A percentile compares a stretch with the other conserved stretches of the same genome.
Conservation (phyloP, 2,797 vertebrate species). For the Cephalopachus bancanus region DNA sequence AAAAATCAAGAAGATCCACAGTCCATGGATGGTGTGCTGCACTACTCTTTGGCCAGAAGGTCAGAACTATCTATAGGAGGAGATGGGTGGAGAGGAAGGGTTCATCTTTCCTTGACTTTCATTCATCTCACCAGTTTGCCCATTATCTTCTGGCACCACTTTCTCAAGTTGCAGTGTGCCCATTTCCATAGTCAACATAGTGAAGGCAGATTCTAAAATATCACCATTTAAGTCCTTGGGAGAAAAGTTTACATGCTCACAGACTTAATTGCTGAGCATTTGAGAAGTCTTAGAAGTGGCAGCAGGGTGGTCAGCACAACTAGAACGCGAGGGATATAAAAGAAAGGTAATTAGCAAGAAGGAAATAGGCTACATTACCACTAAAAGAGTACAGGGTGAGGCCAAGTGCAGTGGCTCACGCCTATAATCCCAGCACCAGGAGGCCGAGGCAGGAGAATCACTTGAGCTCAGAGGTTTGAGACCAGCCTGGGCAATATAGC, state of each 20-base stretch:
- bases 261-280: background rate
- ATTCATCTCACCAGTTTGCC: background rate
- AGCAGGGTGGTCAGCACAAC: background rate
- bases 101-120: background rate
- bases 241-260: background rate
- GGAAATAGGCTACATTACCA: background rate
- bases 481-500: too few species aligned
- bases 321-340: background rate
- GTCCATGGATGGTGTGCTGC: constrained; percentile 66
- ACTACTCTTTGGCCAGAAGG: constrained; percentile 73
- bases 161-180: background rate
- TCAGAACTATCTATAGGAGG: constrained; percentile 51
- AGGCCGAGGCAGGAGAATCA: too few species aligned
- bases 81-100: background rate
- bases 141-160: background rate
- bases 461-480: too few species aligned
- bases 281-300: background rate
- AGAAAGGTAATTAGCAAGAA: background rate
- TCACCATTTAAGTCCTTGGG: background rate
- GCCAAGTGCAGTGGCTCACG: too few species aligned
- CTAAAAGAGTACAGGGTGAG: background rate
- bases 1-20: constrained; percentile 13
- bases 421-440: too few species aligned
- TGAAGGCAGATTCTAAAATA: background rate
- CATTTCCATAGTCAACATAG: background rate